Evolutionary conservation across 2,888 invertebrate species (phyloP).

Genomic region (Phymatocera aterrima): DNA sequence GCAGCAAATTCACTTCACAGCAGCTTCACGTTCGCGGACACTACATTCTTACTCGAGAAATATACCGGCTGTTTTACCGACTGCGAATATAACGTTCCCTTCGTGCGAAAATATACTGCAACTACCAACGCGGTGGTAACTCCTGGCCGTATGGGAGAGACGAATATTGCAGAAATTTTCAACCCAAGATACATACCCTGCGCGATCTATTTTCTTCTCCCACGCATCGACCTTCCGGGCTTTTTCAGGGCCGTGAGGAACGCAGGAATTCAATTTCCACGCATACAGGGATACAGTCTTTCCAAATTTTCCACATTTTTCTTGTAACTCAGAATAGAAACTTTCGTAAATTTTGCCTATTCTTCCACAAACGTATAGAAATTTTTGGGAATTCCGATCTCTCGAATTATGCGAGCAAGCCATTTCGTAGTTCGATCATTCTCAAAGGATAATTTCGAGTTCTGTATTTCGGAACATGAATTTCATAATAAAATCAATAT

Average conservation of each 20-base stretch:
- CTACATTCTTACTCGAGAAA: neutral
- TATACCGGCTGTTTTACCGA: constrained; percentile 19
- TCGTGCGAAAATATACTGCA: neutral
- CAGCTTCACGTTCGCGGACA: too few relatives aligned
- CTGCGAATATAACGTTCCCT: neutral
- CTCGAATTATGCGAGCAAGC: neutral
- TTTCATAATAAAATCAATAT: neutral
- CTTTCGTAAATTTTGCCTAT: neutral
- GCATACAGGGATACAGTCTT: neutral
- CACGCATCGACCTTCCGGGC: too few relatives aligned
- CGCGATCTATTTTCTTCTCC: neutral
- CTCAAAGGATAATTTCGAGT: neutral
- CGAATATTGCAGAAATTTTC: neutral
- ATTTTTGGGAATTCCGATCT: neutral
- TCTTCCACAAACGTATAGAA: neutral
- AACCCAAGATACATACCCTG: neutral
- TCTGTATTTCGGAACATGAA: neutral
- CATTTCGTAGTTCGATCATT: neutral
- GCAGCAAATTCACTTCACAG: neutral
- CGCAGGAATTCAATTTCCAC: neutral
- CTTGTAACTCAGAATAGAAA: neutral
- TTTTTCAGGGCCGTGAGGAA: neutral
- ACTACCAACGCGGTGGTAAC: neutral
- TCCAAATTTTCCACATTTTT: neutral
- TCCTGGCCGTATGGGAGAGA: neutral